Conservation (phyloP, 2,888 invertebrate species). For the Aporophyla lueneburgensis region DNA sequence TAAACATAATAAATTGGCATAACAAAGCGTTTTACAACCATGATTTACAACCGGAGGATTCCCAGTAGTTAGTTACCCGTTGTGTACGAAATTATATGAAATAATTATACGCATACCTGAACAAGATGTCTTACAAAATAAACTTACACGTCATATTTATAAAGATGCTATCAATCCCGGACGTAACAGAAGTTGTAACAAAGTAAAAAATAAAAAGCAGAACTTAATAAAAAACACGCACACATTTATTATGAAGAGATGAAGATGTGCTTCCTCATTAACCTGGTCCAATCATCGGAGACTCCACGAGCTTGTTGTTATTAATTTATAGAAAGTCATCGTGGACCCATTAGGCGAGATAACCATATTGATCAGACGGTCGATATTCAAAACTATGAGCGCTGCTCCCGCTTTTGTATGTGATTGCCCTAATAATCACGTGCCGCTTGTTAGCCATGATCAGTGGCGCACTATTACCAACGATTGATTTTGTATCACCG, state of each 20-base stretch:
- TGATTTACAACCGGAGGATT: conserved; percentile 70
- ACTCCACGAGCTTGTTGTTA: conserved; percentile 85
- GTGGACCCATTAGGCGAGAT: conserved; percentile 86
- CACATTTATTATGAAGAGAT: conserved; percentile 79
- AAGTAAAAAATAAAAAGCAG: conserved; percentile 70
- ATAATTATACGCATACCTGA: conserved; percentile 42
- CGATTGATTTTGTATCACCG: conserved; percentile 83
- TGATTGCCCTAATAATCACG: conserved; percentile 88
- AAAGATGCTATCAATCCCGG: conserved; percentile 67
- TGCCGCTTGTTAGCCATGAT: conserved; percentile 88
- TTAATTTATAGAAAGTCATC: conserved; percentile 91
- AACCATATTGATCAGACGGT: conserved; percentile 86
- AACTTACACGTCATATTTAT: conserved; percentile 55
- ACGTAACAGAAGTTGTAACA: conserved; percentile 75
- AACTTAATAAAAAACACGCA: conserved; percentile 80
- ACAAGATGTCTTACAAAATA: conserved; percentile 42
- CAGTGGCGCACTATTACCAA: conserved; percentile 81
- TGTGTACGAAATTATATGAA: conserved; percentile 42
- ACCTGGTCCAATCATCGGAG: conserved; percentile 84
- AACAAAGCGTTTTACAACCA: conserved; percentile 75
- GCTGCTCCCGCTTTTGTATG: conserved; percentile 81
- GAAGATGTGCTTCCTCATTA: conserved; percentile 88
- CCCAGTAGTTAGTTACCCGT: conserved; percentile 49
- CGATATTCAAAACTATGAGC: conserved; percentile 78
- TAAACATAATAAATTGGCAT: conserved; percentile 77